Conservation (phyloP, 2,113 vertebrate species). For the Dolichotis patagonum region DNA sequence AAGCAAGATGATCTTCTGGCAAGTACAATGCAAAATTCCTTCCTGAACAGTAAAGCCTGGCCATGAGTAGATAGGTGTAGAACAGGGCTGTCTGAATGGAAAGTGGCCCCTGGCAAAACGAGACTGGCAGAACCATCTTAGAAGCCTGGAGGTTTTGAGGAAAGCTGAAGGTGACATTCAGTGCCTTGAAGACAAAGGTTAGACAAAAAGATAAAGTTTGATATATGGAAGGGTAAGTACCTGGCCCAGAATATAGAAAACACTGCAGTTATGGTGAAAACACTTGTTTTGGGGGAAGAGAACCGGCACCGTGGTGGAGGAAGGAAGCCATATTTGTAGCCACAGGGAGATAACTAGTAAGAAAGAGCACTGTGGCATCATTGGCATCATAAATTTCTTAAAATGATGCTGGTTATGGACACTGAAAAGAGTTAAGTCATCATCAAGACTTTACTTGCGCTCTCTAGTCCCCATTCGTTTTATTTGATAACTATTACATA, state of each 20-base stretch:
- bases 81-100: accelerated
- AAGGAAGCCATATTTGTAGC: not conserved
- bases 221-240: accelerated
- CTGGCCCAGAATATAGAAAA: not conserved
- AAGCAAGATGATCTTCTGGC: not conserved
- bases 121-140: accelerated
- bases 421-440: not conserved
- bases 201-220: not conserved
- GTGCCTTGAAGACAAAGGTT: not conserved
- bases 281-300: not conserved
- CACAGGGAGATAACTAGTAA: not conserved
- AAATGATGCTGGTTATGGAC: not conserved
- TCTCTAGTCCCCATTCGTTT: not conserved
- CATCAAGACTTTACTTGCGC: not conserved
- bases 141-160: not conserved
- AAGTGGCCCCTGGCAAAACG: accelerated
- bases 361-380: not conserved
- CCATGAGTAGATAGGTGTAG: not conserved
- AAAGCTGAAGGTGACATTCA: not conserved
- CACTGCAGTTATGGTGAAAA: accelerated
- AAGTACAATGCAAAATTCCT: not conserved
- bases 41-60: not conserved
- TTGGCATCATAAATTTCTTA: not conserved
- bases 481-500: not conserved
- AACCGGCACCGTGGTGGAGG: not conserved